Evolutionary conservation across 1,140 invertebrate genomes (phyloP).

Genomic region (Oryctes rhinoceros): DNA sequence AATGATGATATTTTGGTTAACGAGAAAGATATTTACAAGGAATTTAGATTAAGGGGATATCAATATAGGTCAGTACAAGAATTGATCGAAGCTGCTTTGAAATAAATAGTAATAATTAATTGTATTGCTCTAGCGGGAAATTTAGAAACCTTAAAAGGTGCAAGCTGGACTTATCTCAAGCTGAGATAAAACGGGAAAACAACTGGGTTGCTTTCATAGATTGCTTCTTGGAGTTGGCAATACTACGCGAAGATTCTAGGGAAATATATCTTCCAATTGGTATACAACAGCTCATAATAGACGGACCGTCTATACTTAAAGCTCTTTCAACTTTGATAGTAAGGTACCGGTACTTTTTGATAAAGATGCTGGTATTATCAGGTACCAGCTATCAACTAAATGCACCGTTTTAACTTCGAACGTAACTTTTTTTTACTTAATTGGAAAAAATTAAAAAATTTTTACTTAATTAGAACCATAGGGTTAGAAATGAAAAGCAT

Average conservation of each 20-base stretch:
- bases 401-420: no score
- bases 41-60: slow-evolving; percentile 77
- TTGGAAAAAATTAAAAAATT: no score
- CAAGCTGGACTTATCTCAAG: slow-evolving; percentile 63
- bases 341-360: background rate
- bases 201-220: slow-evolving; percentile 95
- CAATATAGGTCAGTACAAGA: slow-evolving; percentile 67
- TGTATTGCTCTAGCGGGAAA: background rate
- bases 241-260: slow-evolving; percentile 76
- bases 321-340: background rate
- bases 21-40: slow-evolving; percentile 77
- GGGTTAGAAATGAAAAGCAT: background rate
- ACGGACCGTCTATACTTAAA: background rate
- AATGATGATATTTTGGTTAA: background rate
- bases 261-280: slow-evolving; percentile 78
- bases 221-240: slow-evolving; percentile 88
- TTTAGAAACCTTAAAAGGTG: slow-evolving; percentile 73
- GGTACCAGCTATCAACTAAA: no score
- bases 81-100: background rate
- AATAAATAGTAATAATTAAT: no score
- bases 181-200: slow-evolving; percentile 72
- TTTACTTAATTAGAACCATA: background rate
- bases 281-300: slow-evolving; percentile 79
- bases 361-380: background rate
- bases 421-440: no score